phyloP scores from a whole-genome alignment of 1,140 invertebrate species.

The Conus betulinus region DNA sequence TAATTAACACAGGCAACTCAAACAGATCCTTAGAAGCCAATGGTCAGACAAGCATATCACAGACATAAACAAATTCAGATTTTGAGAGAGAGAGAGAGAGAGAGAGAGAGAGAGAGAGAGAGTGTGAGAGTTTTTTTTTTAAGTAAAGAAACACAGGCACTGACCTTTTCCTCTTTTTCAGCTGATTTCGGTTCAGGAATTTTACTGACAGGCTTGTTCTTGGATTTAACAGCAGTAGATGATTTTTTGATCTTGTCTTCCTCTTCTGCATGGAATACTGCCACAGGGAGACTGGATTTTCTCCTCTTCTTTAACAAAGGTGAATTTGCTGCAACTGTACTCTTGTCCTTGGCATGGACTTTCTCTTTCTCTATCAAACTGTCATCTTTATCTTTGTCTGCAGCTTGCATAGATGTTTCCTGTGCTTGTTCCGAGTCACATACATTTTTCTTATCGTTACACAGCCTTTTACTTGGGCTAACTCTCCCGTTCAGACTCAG shows the following conservation, averaged over 20 bases:
- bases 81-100: too few relatives aligned
- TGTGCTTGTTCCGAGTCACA: neutral
- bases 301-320: neutral
- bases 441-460: neutral
- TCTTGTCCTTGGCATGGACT: neutral
- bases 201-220: neutral
- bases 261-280: neutral
- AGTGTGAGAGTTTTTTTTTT: too few relatives aligned
- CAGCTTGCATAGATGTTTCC: neutral
- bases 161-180: neutral
- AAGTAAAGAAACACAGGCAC: neutral
- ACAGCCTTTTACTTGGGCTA: neutral
- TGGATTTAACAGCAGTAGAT: neutral
- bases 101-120: too few relatives aligned
- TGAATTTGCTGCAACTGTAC: neutral
- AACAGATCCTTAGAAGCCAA: too few relatives aligned
- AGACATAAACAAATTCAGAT: too few relatives aligned
- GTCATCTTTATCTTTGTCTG: neutral
- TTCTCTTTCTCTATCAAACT: neutral
- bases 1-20: too few relatives aligned
- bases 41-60: too few relatives aligned
- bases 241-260: neutral
- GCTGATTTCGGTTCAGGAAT: neutral
- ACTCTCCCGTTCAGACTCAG: neutral
- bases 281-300: conserved; percentile 8